phyloP scores from a whole-genome alignment of 1,140 invertebrate species.

The Aphaenogaster floridana region DNA sequence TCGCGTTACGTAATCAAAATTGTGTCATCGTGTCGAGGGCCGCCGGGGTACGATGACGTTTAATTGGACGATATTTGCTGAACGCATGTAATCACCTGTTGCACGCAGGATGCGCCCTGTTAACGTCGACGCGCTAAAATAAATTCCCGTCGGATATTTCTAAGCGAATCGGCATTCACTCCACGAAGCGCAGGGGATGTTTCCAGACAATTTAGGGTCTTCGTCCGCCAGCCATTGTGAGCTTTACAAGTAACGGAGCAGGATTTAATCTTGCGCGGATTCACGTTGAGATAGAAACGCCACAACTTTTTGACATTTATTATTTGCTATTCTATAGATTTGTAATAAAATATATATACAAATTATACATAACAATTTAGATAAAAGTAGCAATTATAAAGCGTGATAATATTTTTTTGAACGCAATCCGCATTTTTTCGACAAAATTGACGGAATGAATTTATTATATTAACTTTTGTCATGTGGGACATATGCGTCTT shows the following conservation, averaged over 20 bases:
- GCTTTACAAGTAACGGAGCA: background rate
- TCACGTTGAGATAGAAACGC: background rate
- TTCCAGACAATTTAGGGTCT: slow-evolving; percentile 28
- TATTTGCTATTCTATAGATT: background rate
- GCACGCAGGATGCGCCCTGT: slow-evolving; percentile 52
- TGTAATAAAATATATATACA: background rate
- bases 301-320: background rate
- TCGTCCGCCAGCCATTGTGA: background rate
- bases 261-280: background rate
- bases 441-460: background rate
- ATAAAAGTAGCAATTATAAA: background rate
- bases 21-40: slow-evolving; percentile 41
- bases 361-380: background rate
- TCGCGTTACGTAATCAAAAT: slow-evolving; percentile 53
- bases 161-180: slow-evolving; percentile 19
- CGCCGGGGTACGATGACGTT: slow-evolving; percentile 51
- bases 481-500: background rate
- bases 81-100: slow-evolving; percentile 77
- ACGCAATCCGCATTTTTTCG: background rate
- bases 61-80: slow-evolving; percentile 74
- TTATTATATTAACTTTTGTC: background rate
- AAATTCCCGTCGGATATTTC: slow-evolving; percentile 60
- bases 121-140: slow-evolving; percentile 62
- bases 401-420: no score
- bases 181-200: background rate